A percentile compares a stretch with the other conserved stretches of the same genome.
Evolutionary conservation across 2,797 vertebrate species (phyloP).

Genomic region (Pseudochirops corinnae): DNA sequence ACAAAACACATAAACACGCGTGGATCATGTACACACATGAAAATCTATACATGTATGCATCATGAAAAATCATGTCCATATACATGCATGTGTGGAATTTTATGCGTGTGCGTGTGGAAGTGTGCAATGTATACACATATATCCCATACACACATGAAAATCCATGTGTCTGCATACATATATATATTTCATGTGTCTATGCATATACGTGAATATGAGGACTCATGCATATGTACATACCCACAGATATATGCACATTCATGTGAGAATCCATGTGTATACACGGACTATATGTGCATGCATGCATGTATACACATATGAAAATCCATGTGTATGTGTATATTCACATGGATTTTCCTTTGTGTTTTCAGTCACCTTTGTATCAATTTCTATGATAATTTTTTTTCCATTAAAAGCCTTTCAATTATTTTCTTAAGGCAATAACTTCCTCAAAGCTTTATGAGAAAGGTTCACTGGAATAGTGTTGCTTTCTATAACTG

Average conservation of each 20-base stretch:
- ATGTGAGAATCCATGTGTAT: too few species aligned
- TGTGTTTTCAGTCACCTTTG: neutral
- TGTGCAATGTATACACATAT: too few species aligned
- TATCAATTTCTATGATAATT: neutral
- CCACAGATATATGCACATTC: too few species aligned
- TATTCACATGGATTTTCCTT: neutral
- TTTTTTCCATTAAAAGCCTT: neutral
- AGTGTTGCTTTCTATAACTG: neutral
- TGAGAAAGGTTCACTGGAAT: neutral
- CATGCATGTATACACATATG: neutral
- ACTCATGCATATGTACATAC: neutral
- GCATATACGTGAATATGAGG: too few species aligned
- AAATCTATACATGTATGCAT: neutral
- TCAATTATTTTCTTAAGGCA: neutral
- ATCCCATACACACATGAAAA: too few species aligned
- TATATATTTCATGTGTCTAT: too few species aligned
- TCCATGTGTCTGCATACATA: too few species aligned
- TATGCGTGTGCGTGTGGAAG: too few species aligned
- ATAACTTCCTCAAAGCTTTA: neutral
- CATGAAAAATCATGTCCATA: too few species aligned
- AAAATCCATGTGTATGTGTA: neutral
- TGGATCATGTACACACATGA: neutral
- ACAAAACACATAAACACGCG: neutral
- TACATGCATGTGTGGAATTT: too few species aligned
- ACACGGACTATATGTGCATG: too few species aligned